Percentiles rank a stretch among this genome's conserved stretches.
Conservation (phyloP, 2,797 vertebrate species). For the Mus caroli region DNA sequence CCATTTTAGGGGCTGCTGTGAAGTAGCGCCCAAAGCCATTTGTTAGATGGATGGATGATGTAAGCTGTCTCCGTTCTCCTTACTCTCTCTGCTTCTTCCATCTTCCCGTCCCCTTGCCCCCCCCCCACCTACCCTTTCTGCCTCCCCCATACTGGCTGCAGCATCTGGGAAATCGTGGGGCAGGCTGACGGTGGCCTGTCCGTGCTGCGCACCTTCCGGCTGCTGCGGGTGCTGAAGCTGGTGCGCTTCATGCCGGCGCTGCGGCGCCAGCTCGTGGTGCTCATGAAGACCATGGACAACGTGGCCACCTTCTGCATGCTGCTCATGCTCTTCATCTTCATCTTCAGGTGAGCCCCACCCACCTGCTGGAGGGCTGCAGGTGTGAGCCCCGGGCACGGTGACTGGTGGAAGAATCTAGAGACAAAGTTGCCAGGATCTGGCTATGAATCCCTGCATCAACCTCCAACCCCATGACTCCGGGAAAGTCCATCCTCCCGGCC, state of each 20-base stretch:
- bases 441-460: background rate
- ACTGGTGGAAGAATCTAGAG: background rate
- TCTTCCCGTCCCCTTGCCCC: fast-evolving
- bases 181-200: conserved; percentile 97
- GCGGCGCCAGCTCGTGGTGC: conserved; percentile 96
- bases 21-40: background rate
- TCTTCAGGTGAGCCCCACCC: conserved; percentile 93
- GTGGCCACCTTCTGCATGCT: conserved; percentile 99
- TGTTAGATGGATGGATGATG: background rate
- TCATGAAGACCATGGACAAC: conserved; percentile 99
- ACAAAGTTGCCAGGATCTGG: background rate
- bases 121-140: background rate
- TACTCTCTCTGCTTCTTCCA: background rate
- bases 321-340: conserved; percentile 98
- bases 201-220: conserved; percentile 96
- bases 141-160: conserved; percentile 60
- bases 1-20: background rate
- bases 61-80: background rate
- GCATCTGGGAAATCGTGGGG: conserved; percentile 97
- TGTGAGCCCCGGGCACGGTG: fast-evolving
- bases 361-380: background rate
- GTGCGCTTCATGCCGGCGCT: conserved; percentile 98
- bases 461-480: background rate
- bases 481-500: background rate
- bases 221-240: conserved; percentile 96